Base-by-base conservation (phyloP, 37 sponge, comb jelly and placozoan genomes). In the Axinella damicornis region DNA sequence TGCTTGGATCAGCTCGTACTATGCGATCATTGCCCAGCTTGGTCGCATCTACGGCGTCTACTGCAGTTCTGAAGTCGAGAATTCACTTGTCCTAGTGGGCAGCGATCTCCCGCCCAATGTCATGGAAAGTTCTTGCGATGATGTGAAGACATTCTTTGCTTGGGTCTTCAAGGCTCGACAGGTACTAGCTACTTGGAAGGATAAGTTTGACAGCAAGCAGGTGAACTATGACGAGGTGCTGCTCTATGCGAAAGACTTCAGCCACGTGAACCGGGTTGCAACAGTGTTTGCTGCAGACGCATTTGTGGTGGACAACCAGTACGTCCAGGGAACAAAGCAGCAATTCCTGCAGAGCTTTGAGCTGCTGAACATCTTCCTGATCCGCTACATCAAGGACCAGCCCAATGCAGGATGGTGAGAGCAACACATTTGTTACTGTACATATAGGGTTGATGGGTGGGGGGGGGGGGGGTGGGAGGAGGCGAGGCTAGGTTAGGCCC, bases 161-260 rank as follows among this genome's bases (percentile, higher is more conserved):
- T 89, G 90, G 90, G 56, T 89, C 0, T 34, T 64, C 14, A 69
- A 71, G 11, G 71, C 77, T 15, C 90, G 83, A 57, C 78, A 71
- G 22, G 70, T 78, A 20, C 55, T 89, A 21, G 25, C 17, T 32
- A 27, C 52, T 16, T 89, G 90, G 90, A 76, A 71, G 40, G 41
- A 56, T 0, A 89, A 78, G 65, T 73, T 89, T 32, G 4, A 0
- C 2, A 20, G 9, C 20, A 35, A 71, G 40, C 18, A 46, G 0
- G 52, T 89, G 33, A 89, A 83, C 32, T 83, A 65, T 73, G 90
- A 83, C 65, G 80, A 83, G 12, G 35, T 89, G 5, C 22, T 55
- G 65, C 34, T 30, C 31, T 89, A 89, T 53, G 33, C 78, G 53
- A 69, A 57, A 5, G n/a, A 69, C 36, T 59, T 36, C 60, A 69